These are phyloP conservation scores for Petrocephalus sullivani DNA, from an alignment of 2,797 vertebrate species.

Conservation along the genomic window DNA sequence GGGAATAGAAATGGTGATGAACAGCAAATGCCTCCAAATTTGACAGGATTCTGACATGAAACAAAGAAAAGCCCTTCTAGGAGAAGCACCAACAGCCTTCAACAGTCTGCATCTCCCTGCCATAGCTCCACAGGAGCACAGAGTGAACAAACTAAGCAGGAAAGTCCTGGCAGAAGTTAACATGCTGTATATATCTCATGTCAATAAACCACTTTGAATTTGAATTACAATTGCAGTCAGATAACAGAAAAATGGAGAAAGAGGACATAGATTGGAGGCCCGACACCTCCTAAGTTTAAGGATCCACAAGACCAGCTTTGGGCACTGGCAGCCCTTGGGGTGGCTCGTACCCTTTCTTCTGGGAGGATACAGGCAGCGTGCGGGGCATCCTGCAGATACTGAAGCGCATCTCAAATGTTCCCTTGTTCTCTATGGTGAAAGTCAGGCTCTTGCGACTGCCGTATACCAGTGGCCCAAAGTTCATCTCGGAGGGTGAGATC, in stretches of 20 bases:
- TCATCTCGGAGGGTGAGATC: conserved; percentile 67
- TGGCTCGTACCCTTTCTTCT: conserved; percentile 56
- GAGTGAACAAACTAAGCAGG: neutral
- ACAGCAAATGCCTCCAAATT: neutral
- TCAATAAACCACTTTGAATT: neutral
- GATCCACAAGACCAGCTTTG: neutral
- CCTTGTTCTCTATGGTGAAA: conserved; percentile 75
- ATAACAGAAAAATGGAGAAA: neutral
- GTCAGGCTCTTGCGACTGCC: conserved; percentile 60
- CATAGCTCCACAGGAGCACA: neutral
- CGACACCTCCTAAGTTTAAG: neutral
- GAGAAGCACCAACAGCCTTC: neutral
- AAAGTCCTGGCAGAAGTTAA: neutral
- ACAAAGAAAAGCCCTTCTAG: neutral
- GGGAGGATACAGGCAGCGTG: conserved; percentile 28
- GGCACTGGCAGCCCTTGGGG: no score
- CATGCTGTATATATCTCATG: neutral
- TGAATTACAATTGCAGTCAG: neutral
- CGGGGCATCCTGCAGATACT: conserved; percentile 49
- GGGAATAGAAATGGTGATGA: neutral
- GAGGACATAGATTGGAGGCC: neutral
- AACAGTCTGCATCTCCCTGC: neutral
- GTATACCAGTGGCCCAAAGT: conserved; percentile 70
- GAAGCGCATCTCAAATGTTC: conserved; percentile 64
- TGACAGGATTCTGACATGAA: neutral